phyloP scores from a whole-genome alignment of 2,888 invertebrate species.

The Tillus elongatus region DNA sequence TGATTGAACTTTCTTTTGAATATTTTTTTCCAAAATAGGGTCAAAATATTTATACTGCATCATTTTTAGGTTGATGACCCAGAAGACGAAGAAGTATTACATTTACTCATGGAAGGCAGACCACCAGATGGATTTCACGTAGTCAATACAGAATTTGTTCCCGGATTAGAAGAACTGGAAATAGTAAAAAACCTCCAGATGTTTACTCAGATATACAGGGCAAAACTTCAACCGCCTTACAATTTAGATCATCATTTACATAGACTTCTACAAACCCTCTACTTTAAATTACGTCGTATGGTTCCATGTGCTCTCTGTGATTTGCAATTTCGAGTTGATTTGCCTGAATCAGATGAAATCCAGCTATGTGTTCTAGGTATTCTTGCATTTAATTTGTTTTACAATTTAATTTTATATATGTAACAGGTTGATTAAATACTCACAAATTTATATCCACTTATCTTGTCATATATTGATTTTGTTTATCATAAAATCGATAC shows the following conservation, averaged over 20 bases:
- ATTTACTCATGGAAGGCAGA: constrained; percentile 61
- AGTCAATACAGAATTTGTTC: constrained; percentile 68
- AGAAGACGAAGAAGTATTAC: constrained; percentile 69
- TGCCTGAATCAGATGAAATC: constrained; percentile 74
- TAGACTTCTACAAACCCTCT: constrained; percentile 62
- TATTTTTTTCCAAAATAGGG: no score
- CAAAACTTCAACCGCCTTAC: constrained; percentile 48
- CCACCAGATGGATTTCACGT: constrained; percentile 71
- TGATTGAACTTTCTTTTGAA: no score
- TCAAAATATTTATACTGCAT: constrained; percentile 15
- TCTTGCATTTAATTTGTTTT: no score
- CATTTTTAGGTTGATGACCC: constrained; percentile 64
- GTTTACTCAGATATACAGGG: constrained; percentile 76
- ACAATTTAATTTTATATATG: no score
- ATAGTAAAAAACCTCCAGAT: constrained; percentile 66
- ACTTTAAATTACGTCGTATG: constrained; percentile 82
- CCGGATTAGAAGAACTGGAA: constrained; percentile 60
- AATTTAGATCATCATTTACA: constrained; percentile 45
- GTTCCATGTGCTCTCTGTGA: constrained; percentile 79
- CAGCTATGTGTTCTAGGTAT: constrained; percentile 51
- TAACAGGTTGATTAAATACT: no score
- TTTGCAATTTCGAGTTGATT: constrained; percentile 70
- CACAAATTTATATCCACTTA: no score
- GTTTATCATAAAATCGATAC: no score
- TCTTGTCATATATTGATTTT: no score